Evolutionary conservation across 64 coral and sea anemone species (phyloP).

Genomic region (Astreopora myriophthalma): DNA sequence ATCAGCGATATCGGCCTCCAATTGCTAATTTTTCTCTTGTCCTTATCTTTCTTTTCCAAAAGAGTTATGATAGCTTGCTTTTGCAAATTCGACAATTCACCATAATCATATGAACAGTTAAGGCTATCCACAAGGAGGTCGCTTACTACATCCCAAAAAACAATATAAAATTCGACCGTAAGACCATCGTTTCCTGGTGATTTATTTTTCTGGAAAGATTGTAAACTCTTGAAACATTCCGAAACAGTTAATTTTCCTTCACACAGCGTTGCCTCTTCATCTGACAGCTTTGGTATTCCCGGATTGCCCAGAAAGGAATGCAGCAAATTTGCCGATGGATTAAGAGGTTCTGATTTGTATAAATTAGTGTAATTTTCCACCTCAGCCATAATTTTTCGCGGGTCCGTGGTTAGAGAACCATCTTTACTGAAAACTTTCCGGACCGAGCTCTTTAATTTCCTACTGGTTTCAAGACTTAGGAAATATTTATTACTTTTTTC

Average conservation of each 20-base stretch:
- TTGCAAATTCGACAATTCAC: neutral
- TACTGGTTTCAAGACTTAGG: neutral
- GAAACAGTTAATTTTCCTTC: slow-evolving; percentile 1
- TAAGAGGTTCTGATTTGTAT: neutral
- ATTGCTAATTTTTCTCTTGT: neutral
- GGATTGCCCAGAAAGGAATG: neutral
- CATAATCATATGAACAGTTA: neutral
- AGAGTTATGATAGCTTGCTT: neutral
- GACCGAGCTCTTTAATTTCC: slow-evolving; percentile 8
- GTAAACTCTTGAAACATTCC: slow-evolving; percentile 15
- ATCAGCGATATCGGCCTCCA: slow-evolving; percentile 30
- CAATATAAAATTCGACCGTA: slow-evolving; percentile 34
- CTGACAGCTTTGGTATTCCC: neutral
- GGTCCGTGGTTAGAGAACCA: neutral
- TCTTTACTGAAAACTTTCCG: slow-evolving; percentile 3
- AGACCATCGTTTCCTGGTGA: slow-evolving; percentile 12
- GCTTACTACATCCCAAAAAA: neutral
- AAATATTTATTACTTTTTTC: slow-evolving; percentile 51
- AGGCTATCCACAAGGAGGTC: neutral
- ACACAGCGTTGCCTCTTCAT: neutral
- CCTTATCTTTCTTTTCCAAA: slow-evolving; percentile 3
- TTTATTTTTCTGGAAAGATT: neutral
- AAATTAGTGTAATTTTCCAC: slow-evolving; percentile 5
- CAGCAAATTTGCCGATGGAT: neutral
- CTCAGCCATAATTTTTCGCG: neutral